Evolutionary conservation across 30 jellyfish, hydroid and myxozoan species (phyloP), one percentile per base, ranked within the genome.

Genomic region (Pelagia noctiluca): DNA sequence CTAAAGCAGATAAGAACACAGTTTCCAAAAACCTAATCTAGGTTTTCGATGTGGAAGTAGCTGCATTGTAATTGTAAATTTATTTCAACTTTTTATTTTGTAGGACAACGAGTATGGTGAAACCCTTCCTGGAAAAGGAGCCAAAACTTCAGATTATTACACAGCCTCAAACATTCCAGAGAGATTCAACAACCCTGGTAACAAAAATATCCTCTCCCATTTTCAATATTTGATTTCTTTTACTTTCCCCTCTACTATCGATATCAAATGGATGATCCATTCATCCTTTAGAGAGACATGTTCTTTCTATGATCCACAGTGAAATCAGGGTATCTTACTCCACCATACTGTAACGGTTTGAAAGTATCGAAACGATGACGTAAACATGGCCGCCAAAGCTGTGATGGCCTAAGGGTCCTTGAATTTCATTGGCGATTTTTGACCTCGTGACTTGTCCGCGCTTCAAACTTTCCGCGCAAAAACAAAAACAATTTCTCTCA

Each of bases 151-250:
- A 1, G 96, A 91, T 71, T 91, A 75, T 48, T 91, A 91, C 38
- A 61, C 64, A 30, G 96, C 87, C 21, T 34, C 76, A 52, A 71
- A 71, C 60, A 61, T 85, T 7, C 98, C 98, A 2, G 74, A 89
- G 21, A 69, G 98, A 65, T 91, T 91, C 65, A 82, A 91, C 71
- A 84, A 73, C 7, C 98, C 98, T 76, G 98, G 98, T 91, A 91
- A 49, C 11, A 64, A 24, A 1, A 8, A 0, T 30, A 21, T 31
- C n/a, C 1, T 42, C 21, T 2, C 24, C 26, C 32, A 10, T 36
- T 21, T 3, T 34, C 22, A 32, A 3, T 4, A 5, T 23, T 74
- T 48, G 46, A 23, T 30, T 3, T 1, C 7, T 31, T 28, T 67
- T 67, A 25, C 23, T 67, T 69, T 67, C 66, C 28, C 28, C 28